Evolutionary conservation across 2,888 invertebrate species (phyloP), one percentile per base, ranked within the genome.

Genomic region (Agrotis ipsilon): DNA sequence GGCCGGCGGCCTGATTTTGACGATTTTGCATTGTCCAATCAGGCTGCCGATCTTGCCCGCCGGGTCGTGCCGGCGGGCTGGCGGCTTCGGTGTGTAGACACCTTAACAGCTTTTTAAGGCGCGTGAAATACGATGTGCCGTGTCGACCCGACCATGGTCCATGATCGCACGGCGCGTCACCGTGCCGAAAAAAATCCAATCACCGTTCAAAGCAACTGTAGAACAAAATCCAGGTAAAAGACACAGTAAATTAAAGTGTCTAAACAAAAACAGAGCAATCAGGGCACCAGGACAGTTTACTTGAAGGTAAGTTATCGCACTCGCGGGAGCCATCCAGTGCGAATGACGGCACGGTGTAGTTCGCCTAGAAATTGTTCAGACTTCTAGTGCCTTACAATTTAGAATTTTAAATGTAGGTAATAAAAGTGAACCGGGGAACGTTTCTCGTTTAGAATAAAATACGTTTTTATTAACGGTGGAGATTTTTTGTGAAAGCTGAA

Each of bases 281-380:
- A 70, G 60, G 68, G 48, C 48, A 46, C 14, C 65, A 52, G 65
- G 76, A 81, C 82, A 78, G 19, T 80, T 75, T 64, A 75, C 78
- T 74, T 72, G 62, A 19, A 72, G 64, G 68, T 81, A 77, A 84
- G 71, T 79, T 72, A 77, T 83, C 6, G 72, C 57, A 24, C 84
- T 58, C 84, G 21, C n/a, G 84, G 84, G 84, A 64, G 39, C 60
- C 43, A 69, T 83, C 74, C 75, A 21, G 58, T 11, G 58, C 68
- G 57, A 76, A 81, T 81, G 74, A 73, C 68, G 62, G 66, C 61
- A 55, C 72, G 46, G 16, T 57, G 54, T 71, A 71, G 66, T 75
- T 67, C 57, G 27, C 49, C 58, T 80, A 65, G 64, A 48, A 71
- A 67, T 74, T 61, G 21, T 68, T 32, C 43, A 24, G 51, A 18